Evolutionary conservation across 2,888 invertebrate genomes (phyloP).

Genomic region (Drosophila prostipennis): DNA sequence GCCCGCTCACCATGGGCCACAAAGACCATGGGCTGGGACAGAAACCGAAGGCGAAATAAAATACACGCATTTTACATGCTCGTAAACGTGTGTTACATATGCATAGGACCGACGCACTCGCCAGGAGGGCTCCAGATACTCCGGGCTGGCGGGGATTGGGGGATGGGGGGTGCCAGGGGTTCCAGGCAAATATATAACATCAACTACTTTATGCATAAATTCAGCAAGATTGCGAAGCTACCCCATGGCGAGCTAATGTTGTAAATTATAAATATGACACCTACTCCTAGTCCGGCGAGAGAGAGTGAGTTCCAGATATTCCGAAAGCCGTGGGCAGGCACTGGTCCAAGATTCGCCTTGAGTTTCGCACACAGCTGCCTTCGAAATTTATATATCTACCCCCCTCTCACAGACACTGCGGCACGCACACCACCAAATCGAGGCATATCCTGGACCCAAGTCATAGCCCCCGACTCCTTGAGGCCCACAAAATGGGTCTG

Average conservation of each 20-base stretch:
- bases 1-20: conserved; percentile 50
- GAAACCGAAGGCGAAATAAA: conserved; percentile 68
- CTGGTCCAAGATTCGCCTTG: conserved; percentile 18
- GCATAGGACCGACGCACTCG: conserved; percentile 46
- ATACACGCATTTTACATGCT: conserved; percentile 79
- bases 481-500: conserved; percentile 48
- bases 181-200: conserved; percentile 69
- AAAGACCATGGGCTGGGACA: conserved; percentile 6
- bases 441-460: conserved; percentile 64
- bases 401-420: conserved; percentile 16
- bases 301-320: conserved; percentile 14
- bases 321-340: conserved; percentile 66
- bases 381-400: conserved; percentile 60
- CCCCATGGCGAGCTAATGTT: conserved; percentile 82
- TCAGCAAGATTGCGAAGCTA: conserved; percentile 79
- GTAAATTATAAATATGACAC: conserved; percentile 83
- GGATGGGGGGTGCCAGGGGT: background rate
- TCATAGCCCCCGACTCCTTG: conserved; percentile 11
- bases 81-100: conserved; percentile 79
- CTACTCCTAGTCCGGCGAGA: conserved; percentile 68
- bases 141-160: background rate
- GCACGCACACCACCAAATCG: conserved; percentile 49
- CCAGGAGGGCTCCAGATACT: conserved; percentile 36
- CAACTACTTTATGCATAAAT: conserved; percentile 78
- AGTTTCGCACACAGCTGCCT: conserved; percentile 48